These are phyloP conservation scores for Heliconius hermathena DNA, from an alignment of 1,140 invertebrate species.

Conservation along the genomic window DNA sequence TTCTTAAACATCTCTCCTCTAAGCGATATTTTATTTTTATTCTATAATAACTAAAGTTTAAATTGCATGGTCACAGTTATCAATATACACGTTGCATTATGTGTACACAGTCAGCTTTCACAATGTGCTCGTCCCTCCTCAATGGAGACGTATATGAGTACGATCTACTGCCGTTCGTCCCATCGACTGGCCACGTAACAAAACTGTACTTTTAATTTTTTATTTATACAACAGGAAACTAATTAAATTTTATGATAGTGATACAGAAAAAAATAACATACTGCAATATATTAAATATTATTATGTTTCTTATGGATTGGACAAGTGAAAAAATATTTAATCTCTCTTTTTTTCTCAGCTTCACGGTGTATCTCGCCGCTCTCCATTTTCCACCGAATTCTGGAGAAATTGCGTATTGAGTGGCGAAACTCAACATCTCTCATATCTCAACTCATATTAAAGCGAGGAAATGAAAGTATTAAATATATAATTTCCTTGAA, in stretches of 20 bases:
- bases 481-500: no score
- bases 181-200: slow-evolving; percentile 35
- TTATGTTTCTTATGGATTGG: no score
- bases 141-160: slow-evolving; percentile 34
- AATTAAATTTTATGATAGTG: background rate
- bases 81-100: slow-evolving; percentile 1
- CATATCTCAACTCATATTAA: no score
- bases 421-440: no score
- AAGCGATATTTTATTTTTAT: no score
- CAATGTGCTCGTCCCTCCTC: slow-evolving; percentile 13
- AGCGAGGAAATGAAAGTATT: no score
- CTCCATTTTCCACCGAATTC: no score
- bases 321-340: no score
- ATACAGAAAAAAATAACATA: background rate
- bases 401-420: no score
- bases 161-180: slow-evolving; percentile 28
- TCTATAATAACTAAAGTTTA: background rate
- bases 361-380: no score
- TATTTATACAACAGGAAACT: background rate
- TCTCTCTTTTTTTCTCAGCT: no score
- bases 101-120: slow-evolving; percentile 23
- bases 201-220: slow-evolving; percentile 44
- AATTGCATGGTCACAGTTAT: slow-evolving; percentile 1
- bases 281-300: background rate
- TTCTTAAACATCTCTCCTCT: no score